Conservation (phyloP, 2,888 invertebrate species). For the Listrodromus nycthemerus region DNA sequence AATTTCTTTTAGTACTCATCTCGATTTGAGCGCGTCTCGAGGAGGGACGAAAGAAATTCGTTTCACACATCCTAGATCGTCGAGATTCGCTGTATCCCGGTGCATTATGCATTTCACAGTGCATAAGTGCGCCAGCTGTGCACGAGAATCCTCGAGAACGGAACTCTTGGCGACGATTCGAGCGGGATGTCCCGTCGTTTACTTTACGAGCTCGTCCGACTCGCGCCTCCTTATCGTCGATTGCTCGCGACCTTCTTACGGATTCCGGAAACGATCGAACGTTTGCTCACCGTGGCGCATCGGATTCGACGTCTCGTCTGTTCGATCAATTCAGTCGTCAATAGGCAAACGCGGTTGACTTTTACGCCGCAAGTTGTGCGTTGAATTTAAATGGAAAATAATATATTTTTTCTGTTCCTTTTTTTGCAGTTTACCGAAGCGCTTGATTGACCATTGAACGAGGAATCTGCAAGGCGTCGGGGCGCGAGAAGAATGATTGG, state of each 20-base stretch:
- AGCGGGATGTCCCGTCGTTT: slow-evolving; percentile 76
- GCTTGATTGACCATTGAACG: slow-evolving; percentile 43
- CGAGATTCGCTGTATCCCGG: slow-evolving; percentile 53
- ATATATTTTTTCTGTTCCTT: slow-evolving; percentile 5
- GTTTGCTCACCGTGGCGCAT: slow-evolving; percentile 29
- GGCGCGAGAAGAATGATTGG: slow-evolving; percentile 22
- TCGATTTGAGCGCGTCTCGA: slow-evolving; percentile 48
- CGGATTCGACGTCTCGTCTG: slow-evolving; percentile 36
- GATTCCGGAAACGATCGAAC: slow-evolving; percentile 52
- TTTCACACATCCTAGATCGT: slow-evolving; percentile 73
- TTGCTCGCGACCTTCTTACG: slow-evolving; percentile 63
- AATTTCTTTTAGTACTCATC: background rate
- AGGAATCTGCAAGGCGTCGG: slow-evolving; percentile 8
- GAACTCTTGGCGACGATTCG: slow-evolving; percentile 70
- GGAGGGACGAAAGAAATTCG: slow-evolving; percentile 68
- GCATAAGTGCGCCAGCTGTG: slow-evolving; percentile 80
- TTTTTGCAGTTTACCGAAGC: slow-evolving; percentile 28
- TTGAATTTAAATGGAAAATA: slow-evolving; percentile 18
- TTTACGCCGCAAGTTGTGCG: background rate
- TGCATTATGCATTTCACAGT: slow-evolving; percentile 82
- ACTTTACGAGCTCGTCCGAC: slow-evolving; percentile 66
- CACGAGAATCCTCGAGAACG: slow-evolving; percentile 55
- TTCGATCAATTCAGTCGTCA: slow-evolving; percentile 35
- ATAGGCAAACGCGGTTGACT: slow-evolving; percentile 9
- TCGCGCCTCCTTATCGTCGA: slow-evolving; percentile 41